A percentile compares a stretch with the other conserved stretches of the same genome.
Conservation (phyloP, 2,113 vertebrate species). For the Hoplias malabaricus region DNA sequence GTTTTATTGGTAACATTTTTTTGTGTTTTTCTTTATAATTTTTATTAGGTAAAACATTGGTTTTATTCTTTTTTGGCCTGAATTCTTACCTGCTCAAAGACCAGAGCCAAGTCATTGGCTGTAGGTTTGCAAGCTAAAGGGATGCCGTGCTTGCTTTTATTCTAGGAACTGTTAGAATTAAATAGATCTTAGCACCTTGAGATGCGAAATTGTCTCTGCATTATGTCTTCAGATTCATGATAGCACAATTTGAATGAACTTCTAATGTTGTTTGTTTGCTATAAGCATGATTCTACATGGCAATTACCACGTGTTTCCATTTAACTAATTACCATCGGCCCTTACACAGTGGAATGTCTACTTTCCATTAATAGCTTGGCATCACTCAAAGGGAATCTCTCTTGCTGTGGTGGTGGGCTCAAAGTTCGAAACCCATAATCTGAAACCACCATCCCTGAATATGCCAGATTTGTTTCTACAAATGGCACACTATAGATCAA, state of each 20-base stretch:
- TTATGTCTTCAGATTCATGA: background rate
- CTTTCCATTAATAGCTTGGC: background rate
- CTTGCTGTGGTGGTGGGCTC: background rate
- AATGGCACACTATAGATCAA: too few species aligned
- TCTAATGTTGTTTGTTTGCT: background rate
- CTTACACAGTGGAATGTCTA: background rate
- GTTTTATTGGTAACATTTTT: background rate
- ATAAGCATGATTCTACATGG: background rate
- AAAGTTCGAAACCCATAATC: background rate
- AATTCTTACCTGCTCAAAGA: background rate
- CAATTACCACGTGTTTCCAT: background rate
- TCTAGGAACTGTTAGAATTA: too few species aligned
- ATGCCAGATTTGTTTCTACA: conserved; percentile 13
- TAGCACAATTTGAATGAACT: background rate
- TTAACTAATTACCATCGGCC: background rate
- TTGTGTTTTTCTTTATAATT: background rate
- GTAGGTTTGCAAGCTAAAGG: background rate
- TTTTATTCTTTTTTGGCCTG: background rate
- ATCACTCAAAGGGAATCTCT: background rate
- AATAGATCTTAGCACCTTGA: background rate
- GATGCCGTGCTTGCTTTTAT: too few species aligned
- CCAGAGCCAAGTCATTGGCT: background rate
- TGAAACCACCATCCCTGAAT: background rate
- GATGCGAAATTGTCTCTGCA: background rate
- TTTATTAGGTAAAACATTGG: background rate